Percentiles rank a stretch among this genome's conserved stretches.
These are phyloP conservation scores for Gallinago stenura DNA, from an alignment of 2,797 vertebrate species.

Conservation along the genomic window DNA sequence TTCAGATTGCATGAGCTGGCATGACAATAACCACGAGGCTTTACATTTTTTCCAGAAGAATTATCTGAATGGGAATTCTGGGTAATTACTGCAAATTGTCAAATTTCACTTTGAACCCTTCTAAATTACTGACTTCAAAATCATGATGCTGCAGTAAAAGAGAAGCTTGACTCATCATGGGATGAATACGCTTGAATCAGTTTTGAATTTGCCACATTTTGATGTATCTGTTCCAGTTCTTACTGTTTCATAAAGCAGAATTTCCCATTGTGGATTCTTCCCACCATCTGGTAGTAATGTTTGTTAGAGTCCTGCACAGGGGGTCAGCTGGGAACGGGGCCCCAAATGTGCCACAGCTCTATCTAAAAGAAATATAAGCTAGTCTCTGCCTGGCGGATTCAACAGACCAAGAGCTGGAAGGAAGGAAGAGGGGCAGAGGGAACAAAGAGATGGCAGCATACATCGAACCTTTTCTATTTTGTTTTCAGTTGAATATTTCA, in stretches of 20 bases:
- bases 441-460: background rate
- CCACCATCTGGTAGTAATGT: background rate
- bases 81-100: background rate
- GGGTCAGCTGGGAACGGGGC: background rate
- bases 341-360: background rate
- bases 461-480: background rate
- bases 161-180: background rate
- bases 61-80: background rate
- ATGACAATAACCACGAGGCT: background rate
- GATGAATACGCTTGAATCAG: background rate
- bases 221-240: background rate
- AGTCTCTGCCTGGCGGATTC: background rate
- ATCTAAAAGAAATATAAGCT: background rate
- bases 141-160: background rate
- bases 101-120: background rate
- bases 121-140: background rate
- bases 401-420: background rate
- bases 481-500: constrained; percentile 2
- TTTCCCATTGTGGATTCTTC: background rate
- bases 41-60: background rate
- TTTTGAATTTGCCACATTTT: background rate
- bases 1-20: background rate
- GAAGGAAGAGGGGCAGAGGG: background rate
- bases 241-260: background rate
- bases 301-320: background rate